These are phyloP conservation scores for Aelia acuminata DNA, from an alignment of 2,888 invertebrate species.

Conservation along the genomic window DNA sequence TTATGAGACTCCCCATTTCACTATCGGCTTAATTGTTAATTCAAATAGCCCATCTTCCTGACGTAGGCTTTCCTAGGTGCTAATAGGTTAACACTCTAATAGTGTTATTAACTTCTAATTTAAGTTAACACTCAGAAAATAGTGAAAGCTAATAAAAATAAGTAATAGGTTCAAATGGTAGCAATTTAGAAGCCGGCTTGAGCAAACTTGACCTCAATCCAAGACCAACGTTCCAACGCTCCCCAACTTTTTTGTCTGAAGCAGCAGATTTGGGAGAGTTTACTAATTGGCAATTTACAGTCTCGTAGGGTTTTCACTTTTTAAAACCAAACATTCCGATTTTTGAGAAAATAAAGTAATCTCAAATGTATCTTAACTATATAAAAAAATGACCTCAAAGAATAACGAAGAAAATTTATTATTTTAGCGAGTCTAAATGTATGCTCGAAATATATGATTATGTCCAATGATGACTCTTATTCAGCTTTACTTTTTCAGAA, in stretches of 20 bases:
- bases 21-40: too few species aligned
- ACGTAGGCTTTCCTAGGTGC: too few species aligned
- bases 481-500: too few species aligned
- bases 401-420: too few species aligned
- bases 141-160: conserved; percentile 12
- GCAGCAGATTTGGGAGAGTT: neutral
- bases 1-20: too few species aligned
- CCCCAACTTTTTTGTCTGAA: conserved; percentile 23
- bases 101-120: too few species aligned
- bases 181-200: neutral
- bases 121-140: too few species aligned
- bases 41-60: too few species aligned
- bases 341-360: neutral
- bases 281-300: neutral
- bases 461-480: too few species aligned
- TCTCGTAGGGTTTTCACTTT: neutral
- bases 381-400: neutral
- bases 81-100: too few species aligned
- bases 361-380: neutral
- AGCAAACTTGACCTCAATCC: conserved; percentile 32
- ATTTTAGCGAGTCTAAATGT: too few species aligned
- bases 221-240: neutral
- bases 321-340: neutral
- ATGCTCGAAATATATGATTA: too few species aligned
- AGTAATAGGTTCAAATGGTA: neutral